Base-by-base conservation (phyloP, 2,888 invertebrate species). In the Drosophila histrio region DNA sequence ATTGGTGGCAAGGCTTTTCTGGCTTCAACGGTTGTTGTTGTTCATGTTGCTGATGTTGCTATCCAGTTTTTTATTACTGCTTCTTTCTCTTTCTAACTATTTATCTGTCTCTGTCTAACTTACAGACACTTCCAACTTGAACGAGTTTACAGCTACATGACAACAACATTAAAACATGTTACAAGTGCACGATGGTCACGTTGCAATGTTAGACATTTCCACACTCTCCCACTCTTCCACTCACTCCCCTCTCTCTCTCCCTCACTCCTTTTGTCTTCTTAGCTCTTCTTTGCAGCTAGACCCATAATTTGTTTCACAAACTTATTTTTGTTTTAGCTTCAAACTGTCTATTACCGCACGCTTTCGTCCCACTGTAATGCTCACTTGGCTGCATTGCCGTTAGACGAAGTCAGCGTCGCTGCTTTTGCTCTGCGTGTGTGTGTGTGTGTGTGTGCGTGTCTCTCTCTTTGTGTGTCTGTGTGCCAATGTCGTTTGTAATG, bases 401-500 rank as follows among this genome's bases (percentile, higher is more conserved):
- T 76, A 76, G 60, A 65, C 38, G 30, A n/a, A 21, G 41, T 2
- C 59, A 28, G 38, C 53, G 56, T 34, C 34, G 70, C 63, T 52
- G 62, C 43, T 24, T 22, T 54, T 34, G 34, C 7, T 53, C 9
- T 39, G 34, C 36, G 44, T 46, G 30, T 41, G 15, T 41, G n/a
- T 28, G 22, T 43, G 28, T 47, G 17, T 36, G 11, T 46, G 6
- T 39, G 44, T 39, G 49, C 17, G 32, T 38, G 15, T 52, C 28
- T 39, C 47, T 46, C 11, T 17, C n/a, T 43, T 30, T 61, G 44
- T 58, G 34, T 76, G 60, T 72, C 67, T 75, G 68, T 77, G 76
- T 83, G 68, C 79, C 85, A 85, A 87, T 84, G 84, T 79, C 76
- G 82, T 76, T 87, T 86, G 76, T 85, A 83, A 83, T 85, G 83